Percentiles rank a stretch among this genome's conserved stretches.
Evolutionary conservation across 1,140 invertebrate genomes (phyloP).

Genomic region (Drosophila sechellia): DNA sequence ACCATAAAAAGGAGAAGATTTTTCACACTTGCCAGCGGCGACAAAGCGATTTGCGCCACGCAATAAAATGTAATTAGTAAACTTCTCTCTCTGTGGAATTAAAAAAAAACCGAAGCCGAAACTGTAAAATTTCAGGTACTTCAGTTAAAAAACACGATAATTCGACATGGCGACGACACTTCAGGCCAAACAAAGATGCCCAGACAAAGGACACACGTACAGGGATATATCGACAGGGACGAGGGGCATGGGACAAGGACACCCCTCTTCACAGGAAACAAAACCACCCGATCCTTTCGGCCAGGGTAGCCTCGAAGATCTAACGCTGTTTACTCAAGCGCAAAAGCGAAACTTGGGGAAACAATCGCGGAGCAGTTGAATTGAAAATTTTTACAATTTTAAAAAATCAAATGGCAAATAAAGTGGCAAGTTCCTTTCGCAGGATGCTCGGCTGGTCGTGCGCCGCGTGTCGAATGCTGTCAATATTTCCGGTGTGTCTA

Average conservation of each 20-base stretch:
- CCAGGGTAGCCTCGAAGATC: conserved; percentile 13
- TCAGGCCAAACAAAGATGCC: conserved; percentile 73
- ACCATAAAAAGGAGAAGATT: conserved; percentile 60
- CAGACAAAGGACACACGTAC: conserved; percentile 74
- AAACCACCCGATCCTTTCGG: conserved; percentile 46
- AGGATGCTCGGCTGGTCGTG: conserved; percentile 37
- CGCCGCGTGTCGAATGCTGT: conserved; percentile 75
- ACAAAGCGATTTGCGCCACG: conserved; percentile 72
- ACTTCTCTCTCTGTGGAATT: conserved; percentile 35
- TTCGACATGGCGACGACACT: conserved; percentile 79
- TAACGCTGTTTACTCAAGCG: conserved; percentile 69
- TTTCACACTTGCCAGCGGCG: conserved; percentile 59
- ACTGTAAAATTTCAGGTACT: conserved; percentile 77
- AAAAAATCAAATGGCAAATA: conserved; percentile 78
- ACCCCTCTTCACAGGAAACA: conserved; percentile 32
- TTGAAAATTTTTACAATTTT: conserved; percentile 64
- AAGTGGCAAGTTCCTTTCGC: conserved; percentile 52
- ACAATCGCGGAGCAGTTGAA: conserved; percentile 36
- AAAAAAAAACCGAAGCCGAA: conserved; percentile 22
- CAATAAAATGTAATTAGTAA: conserved; percentile 81
- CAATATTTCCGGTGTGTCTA: conserved; percentile 83
- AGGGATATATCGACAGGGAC: conserved; percentile 6
- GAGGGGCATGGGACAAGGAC: conserved; percentile 34
- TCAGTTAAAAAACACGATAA: conserved; percentile 54
- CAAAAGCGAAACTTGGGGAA: conserved; percentile 54